Percentiles rank a stretch among this genome's conserved stretches.
Evolutionary conservation across 2,797 vertebrate species (phyloP).

Genomic region (Arctocebus calabarensis): DNA sequence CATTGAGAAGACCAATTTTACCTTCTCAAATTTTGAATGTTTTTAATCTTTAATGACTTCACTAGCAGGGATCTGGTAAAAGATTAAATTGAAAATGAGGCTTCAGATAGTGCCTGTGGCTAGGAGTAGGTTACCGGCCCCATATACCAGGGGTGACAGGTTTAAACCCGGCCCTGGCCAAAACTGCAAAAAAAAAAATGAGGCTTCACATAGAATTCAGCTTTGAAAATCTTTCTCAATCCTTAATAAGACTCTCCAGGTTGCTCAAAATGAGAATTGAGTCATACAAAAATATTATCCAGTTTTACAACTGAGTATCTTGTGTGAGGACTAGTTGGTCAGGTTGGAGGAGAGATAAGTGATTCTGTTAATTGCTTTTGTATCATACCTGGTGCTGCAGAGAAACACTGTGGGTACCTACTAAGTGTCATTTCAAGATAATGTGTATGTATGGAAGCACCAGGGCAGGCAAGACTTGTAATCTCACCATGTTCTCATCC

Average conservation of each 20-base stretch:
- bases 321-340: neutral
- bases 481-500: neutral
- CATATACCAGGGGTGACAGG: no score
- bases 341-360: neutral
- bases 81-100: conserved; percentile 50
- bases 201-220: conserved; percentile 5
- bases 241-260: neutral
- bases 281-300: conserved; percentile 22
- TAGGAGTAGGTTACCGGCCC: no score
- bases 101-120: neutral
- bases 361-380: neutral
- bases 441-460: neutral
- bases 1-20: neutral
- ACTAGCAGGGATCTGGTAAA: conserved; percentile 44
- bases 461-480: neutral
- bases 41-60: conserved; percentile 50
- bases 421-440: neutral
- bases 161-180: no score
- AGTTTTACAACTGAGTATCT: conserved; percentile 18
- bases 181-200: neutral
- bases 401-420: neutral
- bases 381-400: neutral
- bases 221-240: conserved; percentile 36
- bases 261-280: conserved; percentile 45
- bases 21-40: conserved; percentile 27